Conservation (phyloP, 2,113 vertebrate species). For the Recurvirostra avosetta region DNA sequence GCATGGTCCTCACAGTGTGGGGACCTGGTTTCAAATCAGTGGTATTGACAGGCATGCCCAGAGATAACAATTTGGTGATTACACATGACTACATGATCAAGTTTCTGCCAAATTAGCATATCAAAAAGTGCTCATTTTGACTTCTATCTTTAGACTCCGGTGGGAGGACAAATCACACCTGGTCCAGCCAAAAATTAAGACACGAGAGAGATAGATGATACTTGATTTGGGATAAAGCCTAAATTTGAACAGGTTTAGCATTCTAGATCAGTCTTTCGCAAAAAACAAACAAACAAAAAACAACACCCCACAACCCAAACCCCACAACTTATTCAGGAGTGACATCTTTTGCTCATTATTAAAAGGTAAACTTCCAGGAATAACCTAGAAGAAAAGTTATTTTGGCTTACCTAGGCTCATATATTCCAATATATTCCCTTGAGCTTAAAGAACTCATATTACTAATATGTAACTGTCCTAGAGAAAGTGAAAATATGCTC, state of each 20-base stretch:
- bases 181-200: neutral
- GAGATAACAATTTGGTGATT: neutral
- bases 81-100: neutral
- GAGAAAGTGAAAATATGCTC: neutral
- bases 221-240: neutral
- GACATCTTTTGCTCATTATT: neutral
- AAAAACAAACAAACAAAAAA: neutral
- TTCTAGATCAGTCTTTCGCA: neutral
- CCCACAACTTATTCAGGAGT: neutral
- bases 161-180: neutral
- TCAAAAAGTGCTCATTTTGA: neutral
- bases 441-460: neutral
- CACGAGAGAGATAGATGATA: accelerated
- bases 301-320: neutral
- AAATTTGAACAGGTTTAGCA: neutral
- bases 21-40: neutral
- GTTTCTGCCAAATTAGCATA: neutral
- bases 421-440: neutral
- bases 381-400: neutral
- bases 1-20: accelerated
- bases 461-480: neutral
- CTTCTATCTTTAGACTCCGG: neutral
- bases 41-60: neutral
- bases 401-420: neutral
- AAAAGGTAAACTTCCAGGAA: neutral